Conservation (phyloP, 2,113 vertebrate genomes). For the Catagonus wagneri region DNA sequence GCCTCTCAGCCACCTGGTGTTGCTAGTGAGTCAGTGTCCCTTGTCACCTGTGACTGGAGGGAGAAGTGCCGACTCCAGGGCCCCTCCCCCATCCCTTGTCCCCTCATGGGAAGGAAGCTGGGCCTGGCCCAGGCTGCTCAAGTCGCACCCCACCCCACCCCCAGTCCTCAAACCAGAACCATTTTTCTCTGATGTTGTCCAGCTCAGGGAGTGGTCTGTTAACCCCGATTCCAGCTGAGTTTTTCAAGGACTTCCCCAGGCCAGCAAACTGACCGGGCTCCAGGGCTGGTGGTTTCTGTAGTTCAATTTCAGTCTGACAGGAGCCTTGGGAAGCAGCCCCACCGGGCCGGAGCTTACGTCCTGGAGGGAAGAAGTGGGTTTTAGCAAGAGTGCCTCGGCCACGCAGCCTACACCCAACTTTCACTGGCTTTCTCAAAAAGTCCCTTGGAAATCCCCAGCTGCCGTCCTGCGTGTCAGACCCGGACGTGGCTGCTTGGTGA, state of each 20-base stretch:
- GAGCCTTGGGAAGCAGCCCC: background rate
- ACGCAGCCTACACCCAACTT: slow-evolving; percentile 60
- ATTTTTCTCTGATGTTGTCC: background rate
- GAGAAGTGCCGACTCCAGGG: background rate
- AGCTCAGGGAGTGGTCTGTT: background rate
- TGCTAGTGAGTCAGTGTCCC: slow-evolving; percentile 74
- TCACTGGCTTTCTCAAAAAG: slow-evolving; percentile 80
- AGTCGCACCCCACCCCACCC: background rate
- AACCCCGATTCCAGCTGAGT: background rate
- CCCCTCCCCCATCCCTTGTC: background rate
- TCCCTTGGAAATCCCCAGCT: slow-evolving; percentile 82
- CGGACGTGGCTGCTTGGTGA: slow-evolving; percentile 70
- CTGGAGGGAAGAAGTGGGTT: background rate
- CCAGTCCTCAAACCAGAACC: background rate
- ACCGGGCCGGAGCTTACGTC: background rate
- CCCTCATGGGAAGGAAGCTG: background rate
- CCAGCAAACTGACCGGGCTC: background rate
- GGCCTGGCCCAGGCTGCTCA: background rate
- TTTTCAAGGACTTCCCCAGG: slow-evolving; percentile 18
- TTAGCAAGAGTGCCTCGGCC: slow-evolving; percentile 19
- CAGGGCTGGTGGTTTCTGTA: background rate
- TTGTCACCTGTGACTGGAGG: background rate
- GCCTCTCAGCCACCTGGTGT: slow-evolving; percentile 65
- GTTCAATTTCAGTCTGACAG: background rate
- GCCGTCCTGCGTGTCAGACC: slow-evolving; percentile 63